These are phyloP conservation scores for Drosophila borborema DNA, from an alignment of 2,888 invertebrate species.

Conservation along the genomic window DNA sequence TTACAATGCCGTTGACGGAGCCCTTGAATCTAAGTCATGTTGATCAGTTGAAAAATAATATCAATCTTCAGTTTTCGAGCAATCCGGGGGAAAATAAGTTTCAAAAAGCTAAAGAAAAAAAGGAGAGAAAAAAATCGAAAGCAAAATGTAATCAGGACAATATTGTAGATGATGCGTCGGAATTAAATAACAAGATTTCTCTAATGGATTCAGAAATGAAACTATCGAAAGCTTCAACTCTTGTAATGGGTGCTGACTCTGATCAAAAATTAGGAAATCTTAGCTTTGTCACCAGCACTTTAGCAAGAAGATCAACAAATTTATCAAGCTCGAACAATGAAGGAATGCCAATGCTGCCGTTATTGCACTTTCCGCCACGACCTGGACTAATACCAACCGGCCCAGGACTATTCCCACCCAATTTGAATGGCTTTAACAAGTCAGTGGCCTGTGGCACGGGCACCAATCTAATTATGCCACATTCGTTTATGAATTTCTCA, in stretches of 20 bases:
- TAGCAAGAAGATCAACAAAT: not conserved
- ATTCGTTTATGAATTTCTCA: constrained; percentile 47
- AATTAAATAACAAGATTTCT: constrained; percentile 9
- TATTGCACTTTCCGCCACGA: constrained; percentile 85
- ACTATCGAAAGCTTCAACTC: not conserved
- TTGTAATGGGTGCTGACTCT: not conserved
- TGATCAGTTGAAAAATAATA: constrained; percentile 31
- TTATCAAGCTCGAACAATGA: constrained; percentile 64
- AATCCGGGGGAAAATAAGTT: constrained; percentile 4
- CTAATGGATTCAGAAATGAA: constrained; percentile 12
- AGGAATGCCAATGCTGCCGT: constrained; percentile 76
- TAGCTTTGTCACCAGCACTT: constrained; percentile 2
- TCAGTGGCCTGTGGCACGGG: constrained; percentile 9
- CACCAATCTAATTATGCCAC: constrained; percentile 35
- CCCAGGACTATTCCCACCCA: constrained; percentile 82
- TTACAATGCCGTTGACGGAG: constrained; percentile 24
- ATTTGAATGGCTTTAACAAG: constrained; percentile 57
- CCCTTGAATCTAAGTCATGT: constrained; percentile 52
- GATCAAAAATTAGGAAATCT: constrained; percentile 8
- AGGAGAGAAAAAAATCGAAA: constrained; percentile 75
- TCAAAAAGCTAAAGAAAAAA: constrained; percentile 65
- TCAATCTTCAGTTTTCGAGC: not conserved
- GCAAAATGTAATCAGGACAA: constrained; percentile 32
- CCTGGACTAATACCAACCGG: constrained; percentile 86
- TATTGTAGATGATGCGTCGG: not conserved